Evolutionary conservation across 2,797 vertebrate species (phyloP), one percentile per base, ranked within the genome.

Genomic region (Anniella stebbinsi): DNA sequence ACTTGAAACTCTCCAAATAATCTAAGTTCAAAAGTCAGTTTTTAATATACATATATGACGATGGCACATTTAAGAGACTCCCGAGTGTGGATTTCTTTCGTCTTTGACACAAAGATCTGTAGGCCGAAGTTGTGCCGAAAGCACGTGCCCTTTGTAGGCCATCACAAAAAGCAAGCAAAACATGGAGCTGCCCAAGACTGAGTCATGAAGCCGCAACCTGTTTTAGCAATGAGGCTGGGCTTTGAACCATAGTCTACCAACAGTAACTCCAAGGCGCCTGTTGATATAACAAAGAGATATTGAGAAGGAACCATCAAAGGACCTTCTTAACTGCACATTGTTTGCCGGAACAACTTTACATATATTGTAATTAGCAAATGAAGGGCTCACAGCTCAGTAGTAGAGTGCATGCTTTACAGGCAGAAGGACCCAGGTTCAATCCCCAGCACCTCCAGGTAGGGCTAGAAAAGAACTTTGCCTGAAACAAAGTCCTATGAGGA

Each of bases 1-100:
- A 97, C 96, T 97, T 97, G 96, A 86, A 86, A 97, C 97, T 97
- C 96, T 97, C 96, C 96, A 97, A 97, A 97, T 97, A 97, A 97
- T 97, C 96, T 95, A 96, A 97, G 96, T 97, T 97, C 94, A 96
- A 95, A 96, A 97, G 96, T 96, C 96, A 95, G 96, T 57, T 21
- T 60, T 36, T 60, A 96, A 92, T 96, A 33, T 54, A 72, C 66
- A 60, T 83, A 54, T 95, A 96, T 93, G 96, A 95, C 95, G 95
- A 94, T 93, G 96, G 93, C 96, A 94, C 85, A 92, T 96, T 96
- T 95, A 96, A 96, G 95, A 96, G 95, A 94, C 93, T 92, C 86
- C 60, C 89, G 94, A 96, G 94, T 92, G 86, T 94, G 76, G 95
- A 96, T 97, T 95, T 97, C 93, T 96, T 96, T 96, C 97, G 97